Percentiles rank a stretch among this genome's conserved stretches.
These are phyloP conservation scores for Noctua janthina DNA, from an alignment of 2,888 invertebrate species.

Conservation along the genomic window DNA sequence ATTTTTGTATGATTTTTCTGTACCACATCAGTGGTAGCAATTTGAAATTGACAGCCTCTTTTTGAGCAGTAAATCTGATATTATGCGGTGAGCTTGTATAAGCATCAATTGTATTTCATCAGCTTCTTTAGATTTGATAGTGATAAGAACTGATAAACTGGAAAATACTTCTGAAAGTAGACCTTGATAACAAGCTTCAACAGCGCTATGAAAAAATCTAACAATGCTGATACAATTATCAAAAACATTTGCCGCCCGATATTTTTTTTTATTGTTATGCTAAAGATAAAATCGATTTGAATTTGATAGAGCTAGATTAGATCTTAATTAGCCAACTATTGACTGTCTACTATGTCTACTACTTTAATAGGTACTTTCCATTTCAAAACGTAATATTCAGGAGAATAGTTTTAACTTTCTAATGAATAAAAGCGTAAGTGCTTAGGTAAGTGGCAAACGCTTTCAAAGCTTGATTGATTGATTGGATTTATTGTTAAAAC, in stretches of 20 bases:
- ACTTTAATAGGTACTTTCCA: background rate
- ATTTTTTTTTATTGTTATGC: slow-evolving; percentile 19
- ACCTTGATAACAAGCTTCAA: slow-evolving; percentile 9
- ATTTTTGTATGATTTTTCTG: background rate
- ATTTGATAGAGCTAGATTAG: slow-evolving; percentile 26
- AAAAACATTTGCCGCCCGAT: slow-evolving; percentile 16
- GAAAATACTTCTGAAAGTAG: background rate
- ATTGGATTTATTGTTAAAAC: background rate
- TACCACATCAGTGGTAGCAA: background rate
- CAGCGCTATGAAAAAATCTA: background rate
- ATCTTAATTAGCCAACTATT: slow-evolving; percentile 27
- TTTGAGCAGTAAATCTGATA: background rate
- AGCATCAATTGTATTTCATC: background rate
- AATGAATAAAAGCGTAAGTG: background rate
- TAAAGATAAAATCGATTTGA: slow-evolving; percentile 32
- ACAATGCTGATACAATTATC: slow-evolving; percentile 5
- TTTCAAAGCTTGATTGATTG: background rate
- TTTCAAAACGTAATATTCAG: background rate
- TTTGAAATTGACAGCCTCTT: background rate
- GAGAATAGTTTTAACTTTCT: background rate
- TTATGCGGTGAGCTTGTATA: background rate
- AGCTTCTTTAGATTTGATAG: background rate
- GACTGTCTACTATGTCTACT: background rate
- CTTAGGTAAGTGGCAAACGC: background rate
- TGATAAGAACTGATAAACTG: background rate